Evolutionary conservation across 2,888 invertebrate genomes (phyloP), one percentile per base, ranked within the genome.

Genomic region (Apomyelois bistriatella): DNA sequence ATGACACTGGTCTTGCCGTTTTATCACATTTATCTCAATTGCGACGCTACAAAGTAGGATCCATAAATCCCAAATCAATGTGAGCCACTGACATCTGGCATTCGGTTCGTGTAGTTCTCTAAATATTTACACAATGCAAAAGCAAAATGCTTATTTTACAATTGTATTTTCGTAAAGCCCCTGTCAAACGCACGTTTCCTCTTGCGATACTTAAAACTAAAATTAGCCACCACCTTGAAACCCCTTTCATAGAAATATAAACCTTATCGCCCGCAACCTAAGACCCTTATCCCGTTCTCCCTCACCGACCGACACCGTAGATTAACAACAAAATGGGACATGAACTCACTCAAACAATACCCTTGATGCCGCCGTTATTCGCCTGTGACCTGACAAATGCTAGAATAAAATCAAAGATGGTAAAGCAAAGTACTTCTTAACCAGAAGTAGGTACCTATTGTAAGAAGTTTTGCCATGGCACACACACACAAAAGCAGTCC

Each of bases 291-390:
- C 56, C 59, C 40, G 3, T 40, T 40, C 7, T 40, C 40, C 49
- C 36, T 32, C 58, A 58, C 58, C 60, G 52, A 59, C 77, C 79
- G 57, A 58, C 79, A 78, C 77, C 78, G 58, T 40, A 72, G 74
- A 84, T 85, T 83, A 85, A 72, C 71, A 83, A 82, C 83, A 80
- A 82, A 82, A 86, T 85, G 85, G 74, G 72, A 76, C 79, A 79
- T 83, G 84, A 82, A 88, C 85, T 87, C 87, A 89, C 88, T 83
- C 79, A 65, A 68, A 74, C 69, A 72, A 79, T 80, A 85, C 82
- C 75, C 71, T 72, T 70, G 68, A 70, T 65, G 65, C 69, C 68
- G 79, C 67, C 62, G 72, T 53, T 54, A 57, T 61, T 61, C 70
- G 66, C 69, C 72, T 72, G 62, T 64, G 68, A 69, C 64, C 62